phyloP scores from a whole-genome alignment of 2,888 invertebrate genomes.

The Callyntrura guangdongensis region DNA sequence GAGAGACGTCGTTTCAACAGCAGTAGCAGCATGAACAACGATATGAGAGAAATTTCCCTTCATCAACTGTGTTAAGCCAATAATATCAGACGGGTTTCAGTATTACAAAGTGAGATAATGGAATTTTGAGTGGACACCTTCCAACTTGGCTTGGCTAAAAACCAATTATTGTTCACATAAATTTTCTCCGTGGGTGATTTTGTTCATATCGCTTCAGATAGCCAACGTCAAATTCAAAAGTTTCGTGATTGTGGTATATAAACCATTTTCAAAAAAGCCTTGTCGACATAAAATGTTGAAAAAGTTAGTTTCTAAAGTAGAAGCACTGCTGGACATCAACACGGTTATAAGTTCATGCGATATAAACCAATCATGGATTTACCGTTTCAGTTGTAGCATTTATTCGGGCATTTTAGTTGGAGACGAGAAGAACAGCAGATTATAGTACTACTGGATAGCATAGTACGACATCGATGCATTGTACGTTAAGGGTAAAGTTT shows the following conservation, averaged over 20 bases:
- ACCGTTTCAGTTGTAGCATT: too few species aligned
- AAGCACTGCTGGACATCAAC: background rate
- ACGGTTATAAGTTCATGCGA: slow-evolving; percentile 30
- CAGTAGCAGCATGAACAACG: background rate
- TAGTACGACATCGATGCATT: too few species aligned
- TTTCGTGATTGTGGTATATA: slow-evolving; percentile 65
- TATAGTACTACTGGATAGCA: too few species aligned
- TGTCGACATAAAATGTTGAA: slow-evolving; percentile 8
- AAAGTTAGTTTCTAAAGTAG: slow-evolving; percentile 6
- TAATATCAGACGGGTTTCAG: slow-evolving; percentile 18
- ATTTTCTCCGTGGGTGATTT: slow-evolving; percentile 57
- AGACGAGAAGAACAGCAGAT: too few species aligned
- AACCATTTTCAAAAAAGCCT: slow-evolving; percentile 48
- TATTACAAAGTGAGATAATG: background rate
- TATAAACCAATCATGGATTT: slow-evolving; percentile 48
- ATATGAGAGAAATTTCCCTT: slow-evolving; percentile 7
- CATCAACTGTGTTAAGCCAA: slow-evolving; percentile 24
- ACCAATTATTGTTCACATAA: slow-evolving; percentile 72
- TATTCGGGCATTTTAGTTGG: too few species aligned
- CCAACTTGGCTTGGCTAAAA: slow-evolving; percentile 54
- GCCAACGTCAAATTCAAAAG: slow-evolving; percentile 48
- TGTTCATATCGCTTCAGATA: slow-evolving; percentile 56
- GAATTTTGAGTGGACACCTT: slow-evolving; percentile 66
- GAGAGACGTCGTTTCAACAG: background rate
- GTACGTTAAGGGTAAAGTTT: too few species aligned